Evolutionary conservation across 2,113 vertebrate genomes (phyloP).

Genomic region (Hemiprocne comata): DNA sequence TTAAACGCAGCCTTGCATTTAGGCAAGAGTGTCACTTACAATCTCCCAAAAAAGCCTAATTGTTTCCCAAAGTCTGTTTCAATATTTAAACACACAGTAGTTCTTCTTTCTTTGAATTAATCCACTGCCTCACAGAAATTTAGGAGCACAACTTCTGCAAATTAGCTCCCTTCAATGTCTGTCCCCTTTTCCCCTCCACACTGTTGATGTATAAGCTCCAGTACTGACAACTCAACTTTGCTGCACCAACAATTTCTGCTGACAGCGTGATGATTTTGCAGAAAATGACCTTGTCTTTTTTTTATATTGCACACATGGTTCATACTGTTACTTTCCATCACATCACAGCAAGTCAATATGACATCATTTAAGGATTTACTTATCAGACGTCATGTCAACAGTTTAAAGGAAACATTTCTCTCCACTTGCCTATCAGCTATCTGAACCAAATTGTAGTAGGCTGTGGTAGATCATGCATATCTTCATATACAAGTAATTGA

Average conservation of each 20-base stretch:
- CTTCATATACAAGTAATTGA: slow-evolving; percentile 44
- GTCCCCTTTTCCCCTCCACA: not conserved
- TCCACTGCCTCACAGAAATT: not conserved
- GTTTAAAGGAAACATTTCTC: slow-evolving; percentile 36
- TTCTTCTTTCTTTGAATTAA: slow-evolving; percentile 6
- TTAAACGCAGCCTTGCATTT: not conserved
- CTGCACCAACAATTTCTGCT: not conserved
- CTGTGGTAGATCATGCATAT: slow-evolving; percentile 33
- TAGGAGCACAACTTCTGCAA: not conserved
- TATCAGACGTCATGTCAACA: slow-evolving; percentile 48
- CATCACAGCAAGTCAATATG: slow-evolving; percentile 12
- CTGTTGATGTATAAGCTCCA: slow-evolving; percentile 11
- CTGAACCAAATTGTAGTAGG: slow-evolving; percentile 12
- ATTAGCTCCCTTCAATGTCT: not conserved
- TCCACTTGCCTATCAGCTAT: not conserved
- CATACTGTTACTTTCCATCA: not conserved
- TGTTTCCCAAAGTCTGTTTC: not conserved
- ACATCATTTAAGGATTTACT: slow-evolving; percentile 47
- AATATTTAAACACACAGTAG: slow-evolving; percentile 2
- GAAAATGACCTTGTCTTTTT: not conserved
- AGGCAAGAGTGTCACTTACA: not conserved
- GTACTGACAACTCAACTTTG: not conserved
- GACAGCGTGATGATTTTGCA: not conserved
- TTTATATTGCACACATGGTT: fast-evolving
- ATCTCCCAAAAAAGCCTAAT: slow-evolving; percentile 3